These are phyloP conservation scores for Drosophila aff. DNA, from an alignment of 1,140 invertebrate species.

Conservation along the genomic window DNA sequence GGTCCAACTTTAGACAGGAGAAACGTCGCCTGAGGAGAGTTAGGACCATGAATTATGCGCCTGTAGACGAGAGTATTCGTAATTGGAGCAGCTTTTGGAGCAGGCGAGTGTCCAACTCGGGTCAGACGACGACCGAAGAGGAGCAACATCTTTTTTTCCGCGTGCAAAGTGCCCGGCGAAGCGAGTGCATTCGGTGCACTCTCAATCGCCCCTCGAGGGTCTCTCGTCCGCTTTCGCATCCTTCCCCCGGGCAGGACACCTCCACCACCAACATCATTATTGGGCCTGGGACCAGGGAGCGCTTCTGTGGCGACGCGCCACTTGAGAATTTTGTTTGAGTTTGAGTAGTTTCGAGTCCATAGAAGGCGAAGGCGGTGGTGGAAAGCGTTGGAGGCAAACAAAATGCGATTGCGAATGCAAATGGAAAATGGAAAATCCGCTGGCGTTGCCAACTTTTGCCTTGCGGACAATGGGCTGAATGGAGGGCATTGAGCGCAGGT, in stretches of 20 bases:
- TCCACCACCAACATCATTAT: conserved; percentile 57
- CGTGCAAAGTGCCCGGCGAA: conserved; percentile 36
- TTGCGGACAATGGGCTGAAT: conserved; percentile 58
- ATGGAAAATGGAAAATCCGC: conserved; percentile 47
- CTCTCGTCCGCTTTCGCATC: conserved; percentile 6
- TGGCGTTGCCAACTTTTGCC: conserved; percentile 41
- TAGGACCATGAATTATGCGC: conserved; percentile 55
- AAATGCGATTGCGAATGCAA: conserved; percentile 62
- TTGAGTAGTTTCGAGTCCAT: conserved; percentile 52
- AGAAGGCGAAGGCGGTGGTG: not conserved
- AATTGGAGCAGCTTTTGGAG: conserved; percentile 45
- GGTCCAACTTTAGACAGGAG: conserved; percentile 18
- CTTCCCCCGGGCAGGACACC: conserved; percentile 24
- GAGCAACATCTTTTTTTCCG: not conserved
- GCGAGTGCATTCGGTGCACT: conserved; percentile 48
- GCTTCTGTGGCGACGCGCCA: conserved; percentile 27
- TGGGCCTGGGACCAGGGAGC: conserved; percentile 30
- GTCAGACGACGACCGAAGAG: not conserved
- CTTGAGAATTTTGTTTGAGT: conserved; percentile 70
- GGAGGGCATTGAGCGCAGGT: conserved; percentile 71
- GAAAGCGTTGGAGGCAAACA: conserved; percentile 32
- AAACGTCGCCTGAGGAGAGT: conserved; percentile 16
- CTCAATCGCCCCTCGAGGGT: conserved; percentile 60
- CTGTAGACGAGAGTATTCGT: conserved; percentile 53
- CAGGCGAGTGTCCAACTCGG: conserved; percentile 8